These are phyloP conservation scores for Synergus japonicus DNA, from an alignment of 2,888 invertebrate species.

Conservation along the genomic window DNA sequence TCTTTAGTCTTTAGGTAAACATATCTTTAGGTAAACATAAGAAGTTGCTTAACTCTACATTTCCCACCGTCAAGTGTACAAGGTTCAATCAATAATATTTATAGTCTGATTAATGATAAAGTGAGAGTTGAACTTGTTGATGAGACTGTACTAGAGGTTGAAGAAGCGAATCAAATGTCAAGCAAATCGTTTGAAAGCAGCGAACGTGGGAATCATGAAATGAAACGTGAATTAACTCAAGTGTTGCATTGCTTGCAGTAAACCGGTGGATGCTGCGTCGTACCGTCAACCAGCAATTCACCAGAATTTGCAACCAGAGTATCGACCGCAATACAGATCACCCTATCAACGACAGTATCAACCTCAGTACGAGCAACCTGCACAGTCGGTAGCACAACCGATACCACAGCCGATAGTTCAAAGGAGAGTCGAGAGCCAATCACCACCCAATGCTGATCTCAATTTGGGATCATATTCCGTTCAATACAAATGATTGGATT, in stretches of 20 bases:
- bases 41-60: too few species aligned
- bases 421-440: constrained; percentile 80
- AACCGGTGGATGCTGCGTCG: constrained; percentile 56
- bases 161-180: constrained; percentile 68
- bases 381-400: constrained; percentile 53
- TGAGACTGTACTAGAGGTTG: constrained; percentile 43
- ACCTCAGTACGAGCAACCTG: constrained; percentile 68
- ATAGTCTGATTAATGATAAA: background rate
- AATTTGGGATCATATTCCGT: constrained; percentile 87
- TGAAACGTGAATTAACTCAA: constrained; percentile 55
- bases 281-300: constrained; percentile 63
- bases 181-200: constrained; percentile 64
- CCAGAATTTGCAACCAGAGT: constrained; percentile 63
- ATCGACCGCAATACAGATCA: constrained; percentile 73
- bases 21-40: too few species aligned
- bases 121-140: constrained; percentile 42
- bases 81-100: background rate
- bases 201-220: constrained; percentile 56
- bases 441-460: constrained; percentile 86
- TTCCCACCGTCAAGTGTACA: too few species aligned
- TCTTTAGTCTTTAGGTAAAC: too few species aligned
- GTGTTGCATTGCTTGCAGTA: constrained; percentile 58
- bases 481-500: constrained; percentile 82
- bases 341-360: constrained; percentile 73
- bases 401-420: constrained; percentile 54